Evolutionary conservation across 1,140 invertebrate species (phyloP).

Genomic region (Trinorchestia longiramus): DNA sequence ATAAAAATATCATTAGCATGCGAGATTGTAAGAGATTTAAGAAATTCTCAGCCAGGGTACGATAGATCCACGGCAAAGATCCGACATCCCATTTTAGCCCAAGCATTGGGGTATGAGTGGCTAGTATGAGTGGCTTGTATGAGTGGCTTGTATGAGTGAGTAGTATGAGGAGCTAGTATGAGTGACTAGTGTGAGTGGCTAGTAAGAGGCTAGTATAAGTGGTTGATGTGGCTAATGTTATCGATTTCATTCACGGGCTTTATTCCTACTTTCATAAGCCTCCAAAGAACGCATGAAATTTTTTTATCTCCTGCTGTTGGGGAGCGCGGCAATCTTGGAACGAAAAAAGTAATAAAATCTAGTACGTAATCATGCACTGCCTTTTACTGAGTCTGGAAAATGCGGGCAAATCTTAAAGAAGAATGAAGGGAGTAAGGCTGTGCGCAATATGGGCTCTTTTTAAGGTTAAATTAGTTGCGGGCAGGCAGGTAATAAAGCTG

Average conservation of each 20-base stretch:
- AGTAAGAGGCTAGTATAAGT: too few species aligned
- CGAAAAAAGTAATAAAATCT: neutral
- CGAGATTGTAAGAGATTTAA: too few species aligned
- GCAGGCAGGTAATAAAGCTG: constrained; percentile 41
- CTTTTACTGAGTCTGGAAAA: neutral
- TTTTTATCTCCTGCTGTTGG: neutral
- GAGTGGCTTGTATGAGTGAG: too few species aligned
- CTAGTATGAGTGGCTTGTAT: too few species aligned
- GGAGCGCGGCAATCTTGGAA: neutral
- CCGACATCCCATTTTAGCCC: too few species aligned
- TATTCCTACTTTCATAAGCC: neutral
- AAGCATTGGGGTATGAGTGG: too few species aligned
- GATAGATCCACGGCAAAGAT: too few species aligned
- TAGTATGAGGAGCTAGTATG: too few species aligned
- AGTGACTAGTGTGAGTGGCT: too few species aligned
- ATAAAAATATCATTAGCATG: too few species aligned
- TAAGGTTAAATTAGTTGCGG: constrained; percentile 31
- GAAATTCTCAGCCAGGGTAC: too few species aligned
- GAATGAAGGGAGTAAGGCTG: neutral
- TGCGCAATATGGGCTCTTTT: constrained; percentile 25
- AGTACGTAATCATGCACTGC: neutral
- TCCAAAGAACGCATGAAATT: neutral
- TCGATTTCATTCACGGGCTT: neutral
- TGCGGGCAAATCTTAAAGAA: neutral
- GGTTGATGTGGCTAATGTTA: too few species aligned